Conservation (phyloP, 2,888 invertebrate species). For the Microdon myrmicae region DNA sequence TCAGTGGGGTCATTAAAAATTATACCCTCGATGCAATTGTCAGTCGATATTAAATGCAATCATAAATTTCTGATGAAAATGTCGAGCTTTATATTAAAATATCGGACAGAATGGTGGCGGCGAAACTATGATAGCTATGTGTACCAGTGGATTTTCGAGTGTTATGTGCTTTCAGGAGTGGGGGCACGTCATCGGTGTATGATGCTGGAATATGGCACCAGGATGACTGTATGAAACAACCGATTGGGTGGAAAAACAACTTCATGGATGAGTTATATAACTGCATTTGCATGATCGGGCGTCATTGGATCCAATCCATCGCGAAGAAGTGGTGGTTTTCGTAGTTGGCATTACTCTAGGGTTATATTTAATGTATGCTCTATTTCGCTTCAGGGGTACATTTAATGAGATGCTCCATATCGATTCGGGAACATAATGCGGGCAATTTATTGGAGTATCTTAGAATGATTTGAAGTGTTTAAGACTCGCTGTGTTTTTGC, state of each 20-base stretch:
- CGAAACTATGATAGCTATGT: conserved; percentile 17
- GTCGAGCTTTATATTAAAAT: conserved; percentile 39
- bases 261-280: conserved; percentile 26
- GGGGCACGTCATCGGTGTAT: conserved; percentile 13
- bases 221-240: conserved; percentile 32
- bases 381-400: too few species aligned
- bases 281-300: conserved; percentile 41
- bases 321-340: too few species aligned
- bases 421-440: too few species aligned
- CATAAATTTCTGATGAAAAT: conserved; percentile 51
- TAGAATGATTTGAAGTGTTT: too few species aligned
- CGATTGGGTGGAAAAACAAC: background rate
- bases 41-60: conserved; percentile 52
- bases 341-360: too few species aligned
- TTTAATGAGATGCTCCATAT: too few species aligned
- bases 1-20: conserved; percentile 52
- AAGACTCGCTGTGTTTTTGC: too few species aligned
- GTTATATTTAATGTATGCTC: too few species aligned
- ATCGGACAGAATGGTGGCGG: conserved; percentile 38
- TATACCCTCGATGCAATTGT: conserved; percentile 52
- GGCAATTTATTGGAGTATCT: too few species aligned
- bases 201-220: conserved; percentile 42
- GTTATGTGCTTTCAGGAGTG: too few species aligned
- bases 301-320: too few species aligned
- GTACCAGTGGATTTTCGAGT: too few species aligned